Percentiles rank a stretch among this genome's conserved stretches.
Conservation (phyloP, 2,113 vertebrate genomes). For the Tychaedon coryphoeus region DNA sequence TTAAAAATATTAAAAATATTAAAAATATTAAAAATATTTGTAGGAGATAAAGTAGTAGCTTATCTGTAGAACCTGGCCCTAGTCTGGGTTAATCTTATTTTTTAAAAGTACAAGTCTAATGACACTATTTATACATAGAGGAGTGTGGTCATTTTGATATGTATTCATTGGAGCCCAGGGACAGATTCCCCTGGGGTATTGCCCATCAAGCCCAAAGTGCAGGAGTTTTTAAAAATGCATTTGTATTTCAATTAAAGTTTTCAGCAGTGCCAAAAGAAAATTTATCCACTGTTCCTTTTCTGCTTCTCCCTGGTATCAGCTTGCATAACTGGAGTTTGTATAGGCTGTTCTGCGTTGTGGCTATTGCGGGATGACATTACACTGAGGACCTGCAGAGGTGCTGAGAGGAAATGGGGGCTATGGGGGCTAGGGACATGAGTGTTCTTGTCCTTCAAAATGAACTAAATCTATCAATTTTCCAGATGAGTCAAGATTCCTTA, state of each 20-base stretch:
- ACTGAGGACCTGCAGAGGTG: neutral
- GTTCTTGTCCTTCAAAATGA: neutral
- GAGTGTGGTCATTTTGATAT: neutral
- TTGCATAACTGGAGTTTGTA: neutral
- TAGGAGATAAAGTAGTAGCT: conserved; percentile 66
- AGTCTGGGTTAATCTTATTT: conserved; percentile 64
- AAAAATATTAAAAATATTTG: conserved; percentile 63
- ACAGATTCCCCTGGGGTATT: neutral
- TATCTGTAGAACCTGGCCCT: conserved; percentile 67
- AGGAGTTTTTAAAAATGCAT: neutral
- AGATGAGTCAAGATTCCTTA: neutral
- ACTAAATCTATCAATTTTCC: neutral
- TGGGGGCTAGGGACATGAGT: neutral
- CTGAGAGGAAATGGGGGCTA: neutral
- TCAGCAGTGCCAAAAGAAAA: neutral
- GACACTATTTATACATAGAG: conserved; percentile 48
- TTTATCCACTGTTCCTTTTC: neutral
- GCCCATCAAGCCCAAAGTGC: neutral
- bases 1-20: conserved; percentile 76
- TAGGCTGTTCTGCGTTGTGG: neutral
- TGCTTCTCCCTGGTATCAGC: neutral
- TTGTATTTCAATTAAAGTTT: neutral
- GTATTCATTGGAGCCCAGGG: neutral
- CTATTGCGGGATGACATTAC: neutral
- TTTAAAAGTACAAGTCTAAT: conserved; percentile 70